Base-by-base conservation (phyloP, 1,140 invertebrate species). In the Whitmania pigra region DNA sequence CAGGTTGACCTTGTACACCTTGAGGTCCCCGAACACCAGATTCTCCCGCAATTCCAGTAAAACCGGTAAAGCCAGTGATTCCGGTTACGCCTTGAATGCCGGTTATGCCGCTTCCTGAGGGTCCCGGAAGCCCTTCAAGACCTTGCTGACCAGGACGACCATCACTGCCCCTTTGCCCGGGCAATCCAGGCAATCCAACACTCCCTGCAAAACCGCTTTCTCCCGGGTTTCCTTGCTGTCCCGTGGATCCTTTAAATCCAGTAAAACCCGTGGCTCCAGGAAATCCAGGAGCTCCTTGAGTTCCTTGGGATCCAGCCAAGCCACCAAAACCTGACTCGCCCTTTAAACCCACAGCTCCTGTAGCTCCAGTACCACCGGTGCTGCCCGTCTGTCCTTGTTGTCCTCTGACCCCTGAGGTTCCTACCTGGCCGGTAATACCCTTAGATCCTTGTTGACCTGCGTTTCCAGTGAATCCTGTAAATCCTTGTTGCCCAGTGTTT, bases 391-490 rank as follows among this genome's bases (percentile, higher is more conserved):
- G 57, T 17, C 57, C 57, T 25, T 22, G 57, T 17, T 63, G 57
- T 7, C 57, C 57, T 63, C 29, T 22, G 22, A 63, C 11, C 18
- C 57, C 57, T 63, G 57, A 31, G 22, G 22, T 20, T 63, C 57
- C 57, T n/a, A 25, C 11, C 57, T 63, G 57, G 29, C 57, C 57
- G 2, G 11, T 22, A 25, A 31, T 7, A 63, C 57, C 57, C 18
- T 63, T 22, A n/a, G 57, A 31, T 63, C 57, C 57, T 63, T 63
- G 57, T 63, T 53, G 27, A 54, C 73, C 73, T 53, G 40, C 43
- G 11, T 6, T 0, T 25, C 73, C 73, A 53, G 57, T 74, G 73
- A 27, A 66, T 49, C 67, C 25, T 29, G n/a, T 49, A 60, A 17
- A 49, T 66, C 63, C 17, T 22, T 25, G 20, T 31, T 18, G 20